phyloP scores from a whole-genome alignment of 37 sponge, comb jelly and placozoan species.

The Beroe forskalii region DNA sequence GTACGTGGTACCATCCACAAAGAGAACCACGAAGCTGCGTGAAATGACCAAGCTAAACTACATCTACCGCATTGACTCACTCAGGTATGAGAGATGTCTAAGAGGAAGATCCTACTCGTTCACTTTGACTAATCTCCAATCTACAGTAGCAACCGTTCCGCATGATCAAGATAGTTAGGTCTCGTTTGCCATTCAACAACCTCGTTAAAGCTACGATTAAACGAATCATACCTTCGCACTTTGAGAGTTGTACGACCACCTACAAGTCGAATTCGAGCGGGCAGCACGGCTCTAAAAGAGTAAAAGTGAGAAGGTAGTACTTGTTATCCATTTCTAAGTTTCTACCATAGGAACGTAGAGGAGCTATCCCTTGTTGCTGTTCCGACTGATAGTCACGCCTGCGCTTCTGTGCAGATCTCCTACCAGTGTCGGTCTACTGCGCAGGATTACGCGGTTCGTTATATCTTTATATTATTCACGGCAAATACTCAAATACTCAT shows the following conservation, averaged over 20 bases:
- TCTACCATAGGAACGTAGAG: not conserved
- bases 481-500: no score
- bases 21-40: not conserved
- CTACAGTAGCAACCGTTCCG: no score
- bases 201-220: no score
- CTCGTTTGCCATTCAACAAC: no score
- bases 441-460: slow-evolving; percentile 57
- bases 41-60: slow-evolving; percentile 44
- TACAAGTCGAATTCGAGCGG: not conserved
- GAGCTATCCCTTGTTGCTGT: not conserved
- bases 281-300: not conserved
- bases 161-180: no score
- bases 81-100: not conserved
- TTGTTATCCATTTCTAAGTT: no score
- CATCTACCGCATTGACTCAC: not conserved
- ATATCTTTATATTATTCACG: no score
- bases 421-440: slow-evolving; percentile 54
- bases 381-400: not conserved
- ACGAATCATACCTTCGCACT: no score
- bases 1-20: not conserved
- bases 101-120: no score
- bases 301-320: no score
- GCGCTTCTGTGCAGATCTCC: slow-evolving; percentile 8
- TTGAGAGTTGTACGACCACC: no score
- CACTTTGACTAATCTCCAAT: no score